Evolutionary conservation across 2,797 vertebrate genomes (phyloP), one percentile per base, ranked within the genome.

Genomic region (Thalassophryne amazonica): DNA sequence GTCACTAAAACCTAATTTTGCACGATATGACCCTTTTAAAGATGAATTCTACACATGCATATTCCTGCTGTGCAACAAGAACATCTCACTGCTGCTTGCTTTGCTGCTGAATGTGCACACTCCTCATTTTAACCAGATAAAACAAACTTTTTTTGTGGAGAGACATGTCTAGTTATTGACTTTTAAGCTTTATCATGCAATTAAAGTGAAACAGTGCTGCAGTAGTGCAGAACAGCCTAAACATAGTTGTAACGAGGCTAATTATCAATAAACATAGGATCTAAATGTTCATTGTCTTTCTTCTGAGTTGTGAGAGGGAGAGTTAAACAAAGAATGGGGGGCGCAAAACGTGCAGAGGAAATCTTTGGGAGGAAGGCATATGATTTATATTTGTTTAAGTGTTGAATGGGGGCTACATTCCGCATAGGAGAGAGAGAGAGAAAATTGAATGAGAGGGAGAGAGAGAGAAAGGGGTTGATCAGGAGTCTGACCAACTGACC

Each of bases 401-500:
- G 85, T 80, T 81, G 76, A 77, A 77, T 70, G 72, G 60, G 69
- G 52, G 60, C 25, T 46, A 49, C 36, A 34, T 37, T 29, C n/a
- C n/a, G n/a, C n/a, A n/a, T n/a, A n/a, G n/a, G 21, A 25, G 25
- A 5, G 12, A 25, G 32, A 29, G 18, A 23, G 11, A 16, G 38
- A 10, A 17, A 5, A n/a, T n/a, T n/a, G 13, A 34, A 50, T 5
- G 21, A 12, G 35, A 38, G 36, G 18, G 16, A 21, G 38, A 12
- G 22, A 4, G 36, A 5, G 39, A 6, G 10, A 6, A 9, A n/a
- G 35, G 14, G 61, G 16, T 50, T 36, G 74, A 93, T 93, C 90
- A 93, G 92, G 92, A 95, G 94, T 92, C 93, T 97, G 95, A 95
- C 95, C 94, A 91, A 95, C 91, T 97, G 96, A 98, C 96, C 96